Conservation (phyloP, 1,140 invertebrate species). For the Lepidurus packardi region DNA sequence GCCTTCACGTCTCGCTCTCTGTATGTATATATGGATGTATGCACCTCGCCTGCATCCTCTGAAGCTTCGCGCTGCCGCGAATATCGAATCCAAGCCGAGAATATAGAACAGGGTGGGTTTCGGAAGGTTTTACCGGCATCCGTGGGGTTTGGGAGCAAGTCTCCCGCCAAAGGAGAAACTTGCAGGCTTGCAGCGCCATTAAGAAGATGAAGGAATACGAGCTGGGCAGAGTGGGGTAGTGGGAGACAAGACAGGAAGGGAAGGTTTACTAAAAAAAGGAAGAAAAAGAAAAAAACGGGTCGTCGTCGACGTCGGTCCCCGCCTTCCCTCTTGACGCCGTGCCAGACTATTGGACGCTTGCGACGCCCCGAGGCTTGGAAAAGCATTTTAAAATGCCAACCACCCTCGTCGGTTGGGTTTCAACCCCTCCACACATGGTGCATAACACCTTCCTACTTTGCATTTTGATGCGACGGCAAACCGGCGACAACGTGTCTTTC, state of each 20-base stretch:
- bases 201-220: background rate
- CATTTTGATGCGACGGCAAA: slow-evolving; percentile 10
- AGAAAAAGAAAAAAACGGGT: background rate
- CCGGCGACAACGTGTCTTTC: background rate
- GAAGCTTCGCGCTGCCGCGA: slow-evolving; percentile 11
- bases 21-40: slow-evolving; percentile 19
- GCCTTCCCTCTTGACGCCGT: slow-evolving; percentile 20
- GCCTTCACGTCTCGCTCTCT: background rate
- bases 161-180: background rate
- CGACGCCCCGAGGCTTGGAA: slow-evolving; percentile 16
- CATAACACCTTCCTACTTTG: slow-evolving; percentile 21
- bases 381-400: slow-evolving; percentile 12
- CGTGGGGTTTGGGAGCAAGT: background rate
- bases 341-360: background rate
- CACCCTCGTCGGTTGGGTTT: slow-evolving; percentile 13
- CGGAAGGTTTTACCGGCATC: background rate
- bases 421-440: background rate
- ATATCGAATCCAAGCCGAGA: slow-evolving; percentile 7
- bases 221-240: background rate
- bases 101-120: background rate
- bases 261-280: background rate
- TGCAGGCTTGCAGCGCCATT: background rate
- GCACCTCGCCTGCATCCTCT: background rate
- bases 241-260: background rate
- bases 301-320: slow-evolving; percentile 12